Evolutionary conservation across 2,888 invertebrate species (phyloP), one percentile per base, ranked within the genome.

Genomic region (Amphipyra tragopoginis): DNA sequence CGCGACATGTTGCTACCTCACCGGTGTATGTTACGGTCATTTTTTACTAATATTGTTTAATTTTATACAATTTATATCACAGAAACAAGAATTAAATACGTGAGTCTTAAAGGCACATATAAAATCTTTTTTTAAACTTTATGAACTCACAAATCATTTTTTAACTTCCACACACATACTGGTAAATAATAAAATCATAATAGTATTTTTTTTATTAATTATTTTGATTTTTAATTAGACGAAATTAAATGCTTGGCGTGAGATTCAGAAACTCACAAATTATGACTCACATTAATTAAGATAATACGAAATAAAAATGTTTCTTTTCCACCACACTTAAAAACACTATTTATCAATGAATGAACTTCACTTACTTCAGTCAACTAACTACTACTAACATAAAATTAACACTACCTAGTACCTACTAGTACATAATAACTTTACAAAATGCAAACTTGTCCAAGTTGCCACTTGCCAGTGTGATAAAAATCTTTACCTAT

Each of bases 1-100:
- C 97, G 54, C 96, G 96, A 86, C 97, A 97, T 71, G 98, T 97
- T 68, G 98, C 98, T 70, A 98, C 98, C 95, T 98, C 97, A 52
- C 96, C 97, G 54, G 98, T 98, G 83, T 98, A 98, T 10, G 97
- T 97, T 66, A 98, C 97, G 79, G 98, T 98, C 98, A 98, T 98
- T 85, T 90, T 92, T 66, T 90, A n/a, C n/a, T n/a, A 7, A 45
- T 11, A 39, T 43, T 0, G 36, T 54, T 43, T 26, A 13, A 33
- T 11, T 38, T n/a, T 43, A 43, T 15, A 63, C 13, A 14, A 13
- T 21, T 53, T 48, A 53, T 75, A 79, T 78, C 79, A 77, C 79
- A 76, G 70, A 60, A 65, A 55, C 42, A 44, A 36, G 42, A 52
- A 0, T 44, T 8, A 26, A 63, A 50, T 47, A 26, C 2, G 21